phyloP scores from a whole-genome alignment of 2,797 vertebrate species.

The Danionella dracula region DNA sequence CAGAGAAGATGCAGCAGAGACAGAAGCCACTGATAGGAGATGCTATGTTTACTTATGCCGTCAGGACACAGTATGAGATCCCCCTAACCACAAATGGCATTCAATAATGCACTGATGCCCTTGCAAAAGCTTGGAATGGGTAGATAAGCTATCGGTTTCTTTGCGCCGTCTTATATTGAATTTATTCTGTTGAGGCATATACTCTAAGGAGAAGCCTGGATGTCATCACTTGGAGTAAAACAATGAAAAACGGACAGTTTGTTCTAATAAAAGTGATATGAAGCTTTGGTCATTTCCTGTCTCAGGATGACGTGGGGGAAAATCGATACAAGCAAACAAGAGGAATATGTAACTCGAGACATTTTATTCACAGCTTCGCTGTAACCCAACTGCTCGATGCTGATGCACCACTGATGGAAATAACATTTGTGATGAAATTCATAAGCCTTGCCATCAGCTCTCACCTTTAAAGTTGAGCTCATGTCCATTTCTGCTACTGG shows the following conservation, averaged over 20 bases:
- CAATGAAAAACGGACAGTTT: not conserved
- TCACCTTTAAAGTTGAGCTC: constrained; percentile 81
- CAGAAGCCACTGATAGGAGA: constrained; percentile 9
- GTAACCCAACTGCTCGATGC: too few species aligned
- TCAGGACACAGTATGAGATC: constrained; percentile 8
- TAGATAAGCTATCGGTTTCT: constrained; percentile 21
- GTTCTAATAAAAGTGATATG: constrained; percentile 12
- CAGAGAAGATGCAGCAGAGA: not conserved
- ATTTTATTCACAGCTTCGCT: constrained; percentile 16
- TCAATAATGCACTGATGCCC: constrained; percentile 20
- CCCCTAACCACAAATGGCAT: not conserved
- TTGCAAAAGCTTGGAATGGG: constrained; percentile 9
- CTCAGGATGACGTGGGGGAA: constrained; percentile 23
- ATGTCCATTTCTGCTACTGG: constrained; percentile 62
- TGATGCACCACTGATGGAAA: constrained; percentile 1
- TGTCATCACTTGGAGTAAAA: not conserved
- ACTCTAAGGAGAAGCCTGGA: not conserved
- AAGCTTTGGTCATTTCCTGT: constrained; percentile 37
- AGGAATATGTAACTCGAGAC: constrained; percentile 41
- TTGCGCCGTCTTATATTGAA: constrained; percentile 18
- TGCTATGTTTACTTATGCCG: constrained; percentile 15
- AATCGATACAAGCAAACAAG: constrained; percentile 46
- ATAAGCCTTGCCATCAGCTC: not conserved
- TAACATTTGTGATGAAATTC: not conserved
- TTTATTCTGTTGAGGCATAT: constrained; percentile 21